Base-by-base conservation (phyloP, 2,888 invertebrate species). In the Megamerina dolium region DNA sequence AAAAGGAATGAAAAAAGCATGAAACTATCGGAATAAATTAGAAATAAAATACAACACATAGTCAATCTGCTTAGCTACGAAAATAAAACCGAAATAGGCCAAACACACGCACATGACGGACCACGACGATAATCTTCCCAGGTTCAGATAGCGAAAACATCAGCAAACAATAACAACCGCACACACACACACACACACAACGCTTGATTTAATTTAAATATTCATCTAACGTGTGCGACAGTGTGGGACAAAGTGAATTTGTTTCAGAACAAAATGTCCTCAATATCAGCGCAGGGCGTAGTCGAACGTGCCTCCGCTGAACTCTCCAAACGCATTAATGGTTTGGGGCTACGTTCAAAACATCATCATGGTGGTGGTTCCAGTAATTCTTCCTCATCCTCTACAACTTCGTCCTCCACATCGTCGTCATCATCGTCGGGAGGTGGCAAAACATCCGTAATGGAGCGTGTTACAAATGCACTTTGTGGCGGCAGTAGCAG, bases 301-400 rank as follows among this genome's bases (percentile, higher is more conserved):
- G 90, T 91, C 72, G 90, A 91, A 77, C 81, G 90, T 64, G 90
- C 90, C 61, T 89, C 88, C 58, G 90, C 90, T 53, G 90, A 91
- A 74, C 77, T 91, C 54, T 85, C 88, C 58, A 88, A 90, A 66
- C 82, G 90, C 64, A 90, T 91, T 73, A 90, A 87, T 64, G 88
- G 88, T 49, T 77, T 88, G 58, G 82, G 84, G 41, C 73, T 85
- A 63, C 81, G 85, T 57, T 70, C 72, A 45, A 71, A 72, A 54
- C 72, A 80, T 79, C 72, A 71, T 53, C 75, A 76, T 63, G 66
- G 64, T 52, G 54, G 51, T 36, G 51, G 49, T 36, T 36, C 49
- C 23, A 35, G 49, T 39, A 31, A 43, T n/a, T 33, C 43, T 13
- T 37, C 45, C 31, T 46, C 52, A 34, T 48, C 57, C 16, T 49